Percentiles rank a stretch among this genome's conserved stretches.
Evolutionary conservation across 2,888 invertebrate genomes (phyloP).

Genomic region (Dryobota labecula): DNA sequence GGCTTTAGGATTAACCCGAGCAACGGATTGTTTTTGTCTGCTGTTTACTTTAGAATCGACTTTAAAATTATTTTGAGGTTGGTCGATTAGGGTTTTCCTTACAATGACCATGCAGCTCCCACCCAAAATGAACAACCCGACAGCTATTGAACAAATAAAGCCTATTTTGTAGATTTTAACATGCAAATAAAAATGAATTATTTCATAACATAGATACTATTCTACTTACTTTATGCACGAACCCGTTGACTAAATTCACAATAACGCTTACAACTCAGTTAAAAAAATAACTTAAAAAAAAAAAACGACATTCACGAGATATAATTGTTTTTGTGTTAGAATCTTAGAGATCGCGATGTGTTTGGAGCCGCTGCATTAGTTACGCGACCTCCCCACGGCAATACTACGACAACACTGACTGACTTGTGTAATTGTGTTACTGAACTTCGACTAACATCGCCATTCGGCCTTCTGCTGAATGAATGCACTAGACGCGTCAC

Average conservation of each 20-base stretch:
- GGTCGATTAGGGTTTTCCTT: neutral
- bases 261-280: conserved; percentile 2
- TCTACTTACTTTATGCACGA: conserved; percentile 47
- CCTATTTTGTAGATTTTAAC: neutral
- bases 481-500: conserved; percentile 44
- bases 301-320: neutral
- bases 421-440: too few relatives aligned
- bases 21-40: conserved; percentile 3
- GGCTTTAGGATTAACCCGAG: conserved; percentile 8
- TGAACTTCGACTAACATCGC: conserved; percentile 39
- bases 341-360: conserved; percentile 42
- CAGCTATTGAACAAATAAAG: neutral
- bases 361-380: conserved; percentile 19
- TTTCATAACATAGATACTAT: conserved; percentile 6
- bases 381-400: conserved; percentile 59
- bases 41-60: neutral
- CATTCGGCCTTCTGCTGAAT: conserved; percentile 13
- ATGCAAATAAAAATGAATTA: conserved; percentile 7
- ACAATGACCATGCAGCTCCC: neutral
- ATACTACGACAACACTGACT: conserved; percentile 61
- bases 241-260: conserved; percentile 26
- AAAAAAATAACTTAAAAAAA: neutral
- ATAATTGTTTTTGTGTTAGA: conserved; percentile 28
- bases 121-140: neutral
- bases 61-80: conserved; percentile 20